A percentile compares a stretch with the other conserved stretches of the same genome.
Conservation (phyloP, 1,140 invertebrate genomes). For the Drosophila carrolli region DNA sequence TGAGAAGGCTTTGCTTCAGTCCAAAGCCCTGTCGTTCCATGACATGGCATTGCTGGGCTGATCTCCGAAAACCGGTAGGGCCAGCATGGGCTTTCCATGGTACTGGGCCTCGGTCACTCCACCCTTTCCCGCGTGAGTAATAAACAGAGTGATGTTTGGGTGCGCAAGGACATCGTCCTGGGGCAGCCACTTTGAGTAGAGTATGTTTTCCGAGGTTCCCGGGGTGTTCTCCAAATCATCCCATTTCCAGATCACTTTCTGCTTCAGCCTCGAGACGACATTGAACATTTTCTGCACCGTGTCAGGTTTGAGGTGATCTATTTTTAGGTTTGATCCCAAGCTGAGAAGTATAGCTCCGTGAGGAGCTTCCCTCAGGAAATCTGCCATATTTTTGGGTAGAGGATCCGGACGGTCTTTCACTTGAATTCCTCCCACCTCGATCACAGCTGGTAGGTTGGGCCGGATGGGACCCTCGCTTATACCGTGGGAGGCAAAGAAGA, state of each 20-base stretch:
- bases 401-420: slow-evolving; percentile 65
- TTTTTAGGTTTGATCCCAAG: slow-evolving; percentile 86
- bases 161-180: slow-evolving; percentile 86
- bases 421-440: slow-evolving; percentile 85
- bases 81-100: slow-evolving; percentile 85
- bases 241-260: slow-evolving; percentile 86
- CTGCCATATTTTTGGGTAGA: slow-evolving; percentile 54
- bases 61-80: slow-evolving; percentile 84
- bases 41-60: slow-evolving; percentile 60
- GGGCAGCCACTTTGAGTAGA: slow-evolving; percentile 86
- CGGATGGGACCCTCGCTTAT: slow-evolving; percentile 65
- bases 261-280: slow-evolving; percentile 84
- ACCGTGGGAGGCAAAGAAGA: slow-evolving; percentile 55
- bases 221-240: slow-evolving; percentile 61
- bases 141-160: slow-evolving; percentile 88
- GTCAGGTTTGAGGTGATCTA: slow-evolving; percentile 78
- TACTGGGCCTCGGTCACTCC: slow-evolving; percentile 85
- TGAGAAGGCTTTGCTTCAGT: slow-evolving; percentile 71
- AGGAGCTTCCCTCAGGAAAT: slow-evolving; percentile 53
- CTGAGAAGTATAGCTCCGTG: slow-evolving; percentile 86
- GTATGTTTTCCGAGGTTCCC: slow-evolving; percentile 86
- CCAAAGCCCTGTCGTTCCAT: slow-evolving; percentile 56
- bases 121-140: slow-evolving; percentile 89
- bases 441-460: slow-evolving; percentile 75
- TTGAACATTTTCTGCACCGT: slow-evolving; percentile 84